Conservation (phyloP, 1,140 invertebrate species). For the Coptotermes formosanus region DNA sequence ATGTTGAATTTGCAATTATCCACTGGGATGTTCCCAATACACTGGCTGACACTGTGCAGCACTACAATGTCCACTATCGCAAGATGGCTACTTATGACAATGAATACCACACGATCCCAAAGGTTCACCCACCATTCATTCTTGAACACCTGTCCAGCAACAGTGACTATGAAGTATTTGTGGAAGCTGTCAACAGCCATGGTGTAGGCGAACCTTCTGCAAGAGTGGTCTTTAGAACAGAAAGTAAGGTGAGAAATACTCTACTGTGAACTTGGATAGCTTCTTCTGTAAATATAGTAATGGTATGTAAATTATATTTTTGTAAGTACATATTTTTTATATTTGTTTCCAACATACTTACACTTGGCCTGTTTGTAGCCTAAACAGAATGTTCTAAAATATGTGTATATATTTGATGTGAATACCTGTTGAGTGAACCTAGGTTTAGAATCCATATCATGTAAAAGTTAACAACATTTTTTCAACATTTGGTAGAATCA, state of each 20-base stretch:
- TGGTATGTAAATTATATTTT: no score
- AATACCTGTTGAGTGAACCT: no score
- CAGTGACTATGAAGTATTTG: slow-evolving; percentile 76
- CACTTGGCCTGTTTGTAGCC: no score
- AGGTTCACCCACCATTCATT: slow-evolving; percentile 66
- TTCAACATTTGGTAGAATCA: no score
- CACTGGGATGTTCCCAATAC: slow-evolving; percentile 73
- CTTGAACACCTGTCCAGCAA: slow-evolving; percentile 69
- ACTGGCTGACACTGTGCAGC: slow-evolving; percentile 66
- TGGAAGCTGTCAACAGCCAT: slow-evolving; percentile 77
- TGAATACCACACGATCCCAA: slow-evolving; percentile 42
- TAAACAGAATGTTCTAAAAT: no score
- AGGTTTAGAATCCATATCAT: no score
- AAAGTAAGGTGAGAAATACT: slow-evolving; percentile 22
- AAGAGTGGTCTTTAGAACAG: slow-evolving; percentile 69
- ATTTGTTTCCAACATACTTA: no score
- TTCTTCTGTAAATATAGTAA: no score
- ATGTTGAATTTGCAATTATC: slow-evolving; percentile 71
- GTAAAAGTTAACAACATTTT: no score
- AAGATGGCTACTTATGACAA: slow-evolving; percentile 47
- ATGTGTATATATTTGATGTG: no score
- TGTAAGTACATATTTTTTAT: no score
- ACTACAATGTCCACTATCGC: slow-evolving; percentile 68
- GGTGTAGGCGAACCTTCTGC: slow-evolving; percentile 71
- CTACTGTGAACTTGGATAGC: no score